Evolutionary conservation across 1,140 invertebrate species (phyloP).

Genomic region (Drosophila kohkoa): DNA sequence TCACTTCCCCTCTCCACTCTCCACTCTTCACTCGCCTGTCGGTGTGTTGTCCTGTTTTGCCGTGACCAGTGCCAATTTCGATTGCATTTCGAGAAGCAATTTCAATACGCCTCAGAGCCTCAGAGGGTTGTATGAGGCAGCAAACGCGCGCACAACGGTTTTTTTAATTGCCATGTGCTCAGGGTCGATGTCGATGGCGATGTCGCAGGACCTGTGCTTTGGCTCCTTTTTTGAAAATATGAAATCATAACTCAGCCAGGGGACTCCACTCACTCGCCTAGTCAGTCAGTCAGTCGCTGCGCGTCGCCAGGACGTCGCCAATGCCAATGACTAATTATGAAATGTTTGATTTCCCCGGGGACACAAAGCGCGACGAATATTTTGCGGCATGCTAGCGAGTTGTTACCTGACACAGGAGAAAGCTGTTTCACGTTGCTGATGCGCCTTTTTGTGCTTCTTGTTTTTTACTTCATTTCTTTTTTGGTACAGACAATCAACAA

Average conservation of each 20-base stretch:
- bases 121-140: constrained; percentile 45
- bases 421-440: constrained; percentile 60
- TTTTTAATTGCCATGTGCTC: constrained; percentile 80
- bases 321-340: constrained; percentile 84
- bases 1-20: neutral
- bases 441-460: constrained; percentile 50
- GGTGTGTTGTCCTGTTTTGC: constrained; percentile 12
- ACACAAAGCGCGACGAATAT: constrained; percentile 74
- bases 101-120: constrained; percentile 76
- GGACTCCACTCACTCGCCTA: constrained; percentile 19
- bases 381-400: constrained; percentile 52
- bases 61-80: constrained; percentile 63
- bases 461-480: constrained; percentile 42
- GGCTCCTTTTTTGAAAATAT: constrained; percentile 53
- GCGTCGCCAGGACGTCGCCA: constrained; percentile 33
- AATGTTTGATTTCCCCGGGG: constrained; percentile 84
- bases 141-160: constrained; percentile 15
- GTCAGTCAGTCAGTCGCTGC: neutral
- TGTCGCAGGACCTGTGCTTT: neutral
- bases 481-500: constrained; percentile 50
- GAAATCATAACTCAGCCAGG: constrained; percentile 69
- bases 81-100: constrained; percentile 78
- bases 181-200: constrained; percentile 31
- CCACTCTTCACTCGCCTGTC: no score
- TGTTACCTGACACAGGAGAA: constrained; percentile 52